Evolutionary conservation across 2,113 vertebrate species (phyloP).

Genomic region (Austrofundulus limnaeus): DNA sequence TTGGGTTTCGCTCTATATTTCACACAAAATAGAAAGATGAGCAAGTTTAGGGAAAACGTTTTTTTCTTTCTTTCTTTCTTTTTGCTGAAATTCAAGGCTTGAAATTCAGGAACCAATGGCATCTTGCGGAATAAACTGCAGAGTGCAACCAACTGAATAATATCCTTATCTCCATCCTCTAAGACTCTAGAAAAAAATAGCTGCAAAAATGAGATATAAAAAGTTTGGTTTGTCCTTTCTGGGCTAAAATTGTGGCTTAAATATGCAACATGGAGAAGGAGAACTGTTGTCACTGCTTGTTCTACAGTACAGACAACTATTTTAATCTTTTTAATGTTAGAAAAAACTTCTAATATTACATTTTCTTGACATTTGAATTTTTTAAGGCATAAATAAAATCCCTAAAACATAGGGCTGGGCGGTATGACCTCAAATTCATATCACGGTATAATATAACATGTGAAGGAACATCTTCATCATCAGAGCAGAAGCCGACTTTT

Average conservation of each 20-base stretch:
- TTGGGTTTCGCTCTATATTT: conserved; percentile 14
- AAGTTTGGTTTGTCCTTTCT: background rate
- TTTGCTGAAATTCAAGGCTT: background rate
- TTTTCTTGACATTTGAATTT: too few relatives aligned
- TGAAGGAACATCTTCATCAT: too few relatives aligned
- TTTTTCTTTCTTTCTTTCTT: background rate
- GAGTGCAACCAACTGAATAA: background rate
- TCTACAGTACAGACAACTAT: too few relatives aligned
- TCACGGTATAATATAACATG: too few relatives aligned
- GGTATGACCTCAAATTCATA: too few relatives aligned
- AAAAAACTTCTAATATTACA: too few relatives aligned
- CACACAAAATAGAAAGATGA: background rate
- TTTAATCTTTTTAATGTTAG: too few relatives aligned
- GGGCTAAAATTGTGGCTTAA: background rate
- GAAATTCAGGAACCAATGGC: background rate
- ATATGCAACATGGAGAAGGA: background rate
- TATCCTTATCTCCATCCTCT: background rate
- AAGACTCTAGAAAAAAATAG: background rate
- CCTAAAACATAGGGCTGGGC: too few relatives aligned
- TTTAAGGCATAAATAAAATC: too few relatives aligned
- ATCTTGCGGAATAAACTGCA: background rate
- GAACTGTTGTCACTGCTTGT: too few relatives aligned
- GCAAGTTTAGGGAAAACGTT: background rate
- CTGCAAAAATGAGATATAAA: background rate
- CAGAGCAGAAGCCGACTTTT: too few relatives aligned